phyloP scores from a whole-genome alignment of 2,113 vertebrate genomes.

The Salvelinus namaycush region DNA sequence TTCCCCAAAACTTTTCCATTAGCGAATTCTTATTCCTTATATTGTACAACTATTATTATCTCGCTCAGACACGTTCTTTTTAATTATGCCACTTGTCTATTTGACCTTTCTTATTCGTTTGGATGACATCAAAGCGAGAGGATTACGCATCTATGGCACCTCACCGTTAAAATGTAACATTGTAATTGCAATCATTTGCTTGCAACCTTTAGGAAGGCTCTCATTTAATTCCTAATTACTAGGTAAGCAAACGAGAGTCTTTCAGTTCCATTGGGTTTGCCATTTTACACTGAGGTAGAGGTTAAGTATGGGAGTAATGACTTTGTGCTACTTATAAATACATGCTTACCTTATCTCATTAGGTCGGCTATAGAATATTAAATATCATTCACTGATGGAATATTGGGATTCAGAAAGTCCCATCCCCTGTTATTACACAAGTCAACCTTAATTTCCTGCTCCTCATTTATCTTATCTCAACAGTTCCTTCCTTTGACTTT shows the following conservation, averaged over 20 bases:
- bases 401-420: constrained; percentile 8
- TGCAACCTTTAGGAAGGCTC: background rate
- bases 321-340: background rate
- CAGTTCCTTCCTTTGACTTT: background rate
- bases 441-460: background rate
- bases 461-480: too few species aligned
- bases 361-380: too few species aligned
- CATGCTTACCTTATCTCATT: background rate
- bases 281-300: background rate
- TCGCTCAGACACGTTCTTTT: too few species aligned
- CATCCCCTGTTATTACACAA: background rate
- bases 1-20: too few species aligned
- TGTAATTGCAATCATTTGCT: background rate
- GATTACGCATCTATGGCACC: background rate
- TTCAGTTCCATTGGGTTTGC: background rate
- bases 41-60: too few species aligned
- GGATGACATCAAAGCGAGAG: background rate
- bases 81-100: background rate
- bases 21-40: too few species aligned
- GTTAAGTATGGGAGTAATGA: background rate
- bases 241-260: background rate
- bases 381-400: too few species aligned
- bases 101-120: background rate
- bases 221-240: background rate
- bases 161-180: background rate